Evolutionary conservation across 2,797 vertebrate species (phyloP).

Genomic region (Enteromius paludinosus): DNA sequence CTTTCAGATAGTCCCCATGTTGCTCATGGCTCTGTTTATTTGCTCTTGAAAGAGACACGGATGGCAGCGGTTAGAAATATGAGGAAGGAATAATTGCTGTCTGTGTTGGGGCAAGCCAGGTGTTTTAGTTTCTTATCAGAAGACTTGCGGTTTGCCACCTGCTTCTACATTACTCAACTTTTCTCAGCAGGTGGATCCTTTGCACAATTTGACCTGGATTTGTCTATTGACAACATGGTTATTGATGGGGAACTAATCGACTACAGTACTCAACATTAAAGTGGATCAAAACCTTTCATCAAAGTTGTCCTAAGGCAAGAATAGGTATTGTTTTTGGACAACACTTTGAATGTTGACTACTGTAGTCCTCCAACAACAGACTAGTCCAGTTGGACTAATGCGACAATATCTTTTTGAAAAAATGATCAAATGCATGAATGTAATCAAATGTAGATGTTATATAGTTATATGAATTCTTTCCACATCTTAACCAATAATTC

Average conservation of each 20-base stretch:
- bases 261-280: not conserved
- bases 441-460: not conserved
- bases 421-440: not conserved
- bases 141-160: constrained; percentile 30
- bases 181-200: constrained; percentile 39
- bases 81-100: constrained; percentile 39
- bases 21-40: constrained; percentile 35
- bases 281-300: too few relatives aligned
- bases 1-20: constrained; percentile 16
- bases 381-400: not conserved
- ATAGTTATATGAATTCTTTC: not conserved
- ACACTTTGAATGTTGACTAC: too few relatives aligned
- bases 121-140: constrained; percentile 42
- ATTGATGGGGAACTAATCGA: not conserved
- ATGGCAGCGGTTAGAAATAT: constrained; percentile 27
- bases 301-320: too few relatives aligned
- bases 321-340: too few relatives aligned
- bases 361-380: not conserved
- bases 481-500: not conserved
- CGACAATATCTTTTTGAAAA: not conserved
- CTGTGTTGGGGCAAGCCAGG: constrained; percentile 43
- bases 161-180: constrained; percentile 22
- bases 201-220: constrained; percentile 22
- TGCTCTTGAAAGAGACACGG: not conserved
- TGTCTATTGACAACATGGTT: constrained; percentile 3